Conservation (phyloP, 2,113 vertebrate species). For the Calcarius ornatus region DNA sequence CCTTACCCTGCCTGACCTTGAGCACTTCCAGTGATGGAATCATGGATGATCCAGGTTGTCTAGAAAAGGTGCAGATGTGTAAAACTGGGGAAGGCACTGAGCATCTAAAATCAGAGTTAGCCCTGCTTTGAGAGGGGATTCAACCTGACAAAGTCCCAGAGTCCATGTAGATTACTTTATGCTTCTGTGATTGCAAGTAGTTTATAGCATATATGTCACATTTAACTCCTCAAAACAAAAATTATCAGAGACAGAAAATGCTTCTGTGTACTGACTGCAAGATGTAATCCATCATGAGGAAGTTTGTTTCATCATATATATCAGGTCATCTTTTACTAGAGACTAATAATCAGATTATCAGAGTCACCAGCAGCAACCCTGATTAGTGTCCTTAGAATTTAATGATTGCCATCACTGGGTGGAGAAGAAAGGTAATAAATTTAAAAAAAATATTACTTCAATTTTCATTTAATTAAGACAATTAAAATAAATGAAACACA, state of each 20-base stretch:
- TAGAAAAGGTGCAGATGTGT: neutral
- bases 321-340: neutral
- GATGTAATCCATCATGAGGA: neutral
- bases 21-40: neutral
- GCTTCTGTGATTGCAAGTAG: neutral
- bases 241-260: neutral
- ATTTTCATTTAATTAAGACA: neutral
- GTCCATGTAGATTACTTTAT: neutral
- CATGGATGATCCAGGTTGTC: neutral
- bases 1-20: neutral
- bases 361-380: neutral
- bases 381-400: neutral
- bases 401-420: neutral
- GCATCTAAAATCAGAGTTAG: neutral
- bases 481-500: neutral
- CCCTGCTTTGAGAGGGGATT: neutral
- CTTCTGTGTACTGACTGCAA: neutral
- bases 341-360: neutral
- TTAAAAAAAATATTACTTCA: neutral
- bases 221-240: neutral
- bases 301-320: neutral
- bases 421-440: neutral
- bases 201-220: neutral
- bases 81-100: neutral
- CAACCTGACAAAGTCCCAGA: neutral